These are phyloP conservation scores for Drosophila paulistorum DNA, from an alignment of 1,140 invertebrate species.

Conservation along the genomic window DNA sequence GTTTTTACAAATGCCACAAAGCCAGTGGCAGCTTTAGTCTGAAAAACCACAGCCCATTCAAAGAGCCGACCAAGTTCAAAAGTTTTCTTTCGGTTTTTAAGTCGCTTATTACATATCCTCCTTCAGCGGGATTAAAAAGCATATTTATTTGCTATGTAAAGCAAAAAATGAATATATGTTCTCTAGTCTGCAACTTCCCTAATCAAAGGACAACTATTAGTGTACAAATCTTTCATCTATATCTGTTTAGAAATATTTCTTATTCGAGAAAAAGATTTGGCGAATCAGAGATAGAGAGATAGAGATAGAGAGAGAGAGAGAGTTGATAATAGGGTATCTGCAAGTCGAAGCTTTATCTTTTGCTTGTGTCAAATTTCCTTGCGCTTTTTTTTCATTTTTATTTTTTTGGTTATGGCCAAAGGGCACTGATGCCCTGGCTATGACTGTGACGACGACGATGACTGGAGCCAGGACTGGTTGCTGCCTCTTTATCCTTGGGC, in stretches of 20 bases:
- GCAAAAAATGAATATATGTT: no score
- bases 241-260: no score
- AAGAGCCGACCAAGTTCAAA: slow-evolving; percentile 55
- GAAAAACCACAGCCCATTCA: slow-evolving; percentile 17
- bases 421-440: slow-evolving; percentile 57
- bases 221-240: no score
- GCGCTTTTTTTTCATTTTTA: neutral
- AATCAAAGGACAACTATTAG: no score
- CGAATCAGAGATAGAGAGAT: no score
- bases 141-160: neutral
- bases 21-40: slow-evolving; percentile 3
- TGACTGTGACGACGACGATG: slow-evolving; percentile 30
- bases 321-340: neutral
- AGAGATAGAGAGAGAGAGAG: no score
- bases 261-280: no score
- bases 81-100: slow-evolving; percentile 30
- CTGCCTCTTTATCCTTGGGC: slow-evolving; percentile 41
- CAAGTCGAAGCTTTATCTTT: neutral
- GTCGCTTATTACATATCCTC: neutral
- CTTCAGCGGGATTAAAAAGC: neutral
- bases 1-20: neutral
- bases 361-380: neutral
- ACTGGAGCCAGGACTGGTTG: neutral
- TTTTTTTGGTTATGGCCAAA: slow-evolving; percentile 21
- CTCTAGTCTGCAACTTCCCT: no score